Percentiles rank a stretch among this genome's conserved stretches.
These are phyloP conservation scores for Drosophila paramelanica DNA, from an alignment of 2,888 invertebrate genomes.

Conservation along the genomic window DNA sequence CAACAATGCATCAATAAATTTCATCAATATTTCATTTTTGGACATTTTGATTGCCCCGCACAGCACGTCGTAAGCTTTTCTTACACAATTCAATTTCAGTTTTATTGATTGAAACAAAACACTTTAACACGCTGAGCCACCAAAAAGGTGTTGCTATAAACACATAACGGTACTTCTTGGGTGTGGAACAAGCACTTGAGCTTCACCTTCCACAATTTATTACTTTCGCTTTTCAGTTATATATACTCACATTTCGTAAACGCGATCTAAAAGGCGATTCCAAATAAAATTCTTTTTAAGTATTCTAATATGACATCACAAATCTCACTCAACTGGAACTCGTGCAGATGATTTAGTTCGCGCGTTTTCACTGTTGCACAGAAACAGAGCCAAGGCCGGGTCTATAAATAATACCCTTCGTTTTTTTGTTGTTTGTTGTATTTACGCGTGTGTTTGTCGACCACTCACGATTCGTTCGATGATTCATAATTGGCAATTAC, in stretches of 20 bases:
- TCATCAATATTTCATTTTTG: slow-evolving; percentile 75
- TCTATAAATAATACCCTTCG: slow-evolving; percentile 46
- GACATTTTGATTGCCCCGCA: slow-evolving; percentile 57
- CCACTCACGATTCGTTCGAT: slow-evolving; percentile 33
- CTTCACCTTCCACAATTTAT: background rate
- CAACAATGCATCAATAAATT: slow-evolving; percentile 70
- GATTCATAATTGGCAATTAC: slow-evolving; percentile 48
- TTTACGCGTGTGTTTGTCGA: slow-evolving; percentile 1
- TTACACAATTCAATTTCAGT: slow-evolving; percentile 60
- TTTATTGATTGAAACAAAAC: slow-evolving; percentile 62
- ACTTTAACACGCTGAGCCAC: slow-evolving; percentile 60
- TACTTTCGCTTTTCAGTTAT: slow-evolving; percentile 64
- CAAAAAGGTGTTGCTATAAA: slow-evolving; percentile 23
- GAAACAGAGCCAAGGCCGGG: slow-evolving; percentile 51
- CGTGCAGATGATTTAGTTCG: slow-evolving; percentile 15
- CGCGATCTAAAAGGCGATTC: slow-evolving; percentile 20
- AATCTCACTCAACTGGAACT: slow-evolving; percentile 31
- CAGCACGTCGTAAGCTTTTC: slow-evolving; percentile 35
- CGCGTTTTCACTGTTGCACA: slow-evolving; percentile 20
- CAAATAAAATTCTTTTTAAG: background rate
- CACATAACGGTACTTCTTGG: slow-evolving; percentile 41
- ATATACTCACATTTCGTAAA: slow-evolving; percentile 23
- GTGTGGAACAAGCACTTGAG: slow-evolving; percentile 12
- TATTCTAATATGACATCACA: slow-evolving; percentile 14
- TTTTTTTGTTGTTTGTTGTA: slow-evolving; percentile 5